Conservation (phyloP, 2,113 vertebrate genomes). For the Misgurnus mizolepis region DNA sequence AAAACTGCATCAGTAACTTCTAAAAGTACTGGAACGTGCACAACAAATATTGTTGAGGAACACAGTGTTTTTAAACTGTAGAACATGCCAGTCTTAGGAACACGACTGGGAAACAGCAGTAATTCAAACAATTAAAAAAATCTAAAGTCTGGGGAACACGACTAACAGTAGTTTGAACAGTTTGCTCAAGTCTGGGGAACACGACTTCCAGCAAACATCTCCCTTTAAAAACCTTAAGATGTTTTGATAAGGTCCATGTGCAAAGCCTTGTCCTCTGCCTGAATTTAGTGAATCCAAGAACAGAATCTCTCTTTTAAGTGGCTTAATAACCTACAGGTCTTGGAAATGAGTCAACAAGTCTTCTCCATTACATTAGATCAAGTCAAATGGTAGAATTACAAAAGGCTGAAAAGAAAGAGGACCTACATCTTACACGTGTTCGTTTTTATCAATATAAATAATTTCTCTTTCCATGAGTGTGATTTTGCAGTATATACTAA, state of each 20-base stretch:
- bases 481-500: not conserved
- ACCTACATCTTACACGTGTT: not conserved
- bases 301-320: conserved; percentile 4
- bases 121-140: not conserved
- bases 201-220: not conserved
- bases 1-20: not conserved
- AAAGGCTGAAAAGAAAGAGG: not conserved
- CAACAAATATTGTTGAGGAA: not conserved
- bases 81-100: not conserved
- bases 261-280: conserved; percentile 6
- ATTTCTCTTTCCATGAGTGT: not conserved
- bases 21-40: not conserved
- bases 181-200: not conserved
- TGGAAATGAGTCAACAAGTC: conserved; percentile 13
- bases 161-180: not conserved
- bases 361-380: not conserved
- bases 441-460: not conserved
- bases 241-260: not conserved
- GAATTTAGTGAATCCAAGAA: conserved; percentile 18
- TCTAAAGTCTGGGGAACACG: not conserved
- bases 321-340: conserved; percentile 21
- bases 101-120: not conserved
- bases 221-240: conserved; percentile 6
- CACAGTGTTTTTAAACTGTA: no score
- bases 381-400: not conserved